Conservation (phyloP, 2,797 vertebrate genomes). For the Tinamus major region DNA sequence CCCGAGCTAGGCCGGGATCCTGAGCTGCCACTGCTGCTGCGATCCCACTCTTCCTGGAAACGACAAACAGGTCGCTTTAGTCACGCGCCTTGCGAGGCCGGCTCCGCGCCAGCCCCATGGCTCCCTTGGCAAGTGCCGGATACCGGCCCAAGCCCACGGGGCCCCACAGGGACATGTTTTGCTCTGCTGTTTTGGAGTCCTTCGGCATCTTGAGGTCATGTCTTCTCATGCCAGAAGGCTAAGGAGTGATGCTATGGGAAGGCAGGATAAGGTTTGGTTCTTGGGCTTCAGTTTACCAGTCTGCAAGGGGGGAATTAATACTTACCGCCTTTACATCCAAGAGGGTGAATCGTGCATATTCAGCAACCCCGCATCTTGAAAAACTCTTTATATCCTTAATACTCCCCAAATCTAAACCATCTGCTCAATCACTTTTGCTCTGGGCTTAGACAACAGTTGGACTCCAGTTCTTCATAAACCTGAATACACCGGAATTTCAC, state of each 20-base stretch:
- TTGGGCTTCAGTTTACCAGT: neutral
- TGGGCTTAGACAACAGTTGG: neutral
- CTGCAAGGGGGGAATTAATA: neutral
- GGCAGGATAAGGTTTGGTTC: neutral
- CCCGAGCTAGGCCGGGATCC: constrained; percentile 84
- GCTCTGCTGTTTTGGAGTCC: neutral
- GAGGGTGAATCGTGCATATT: neutral
- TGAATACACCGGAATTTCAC: neutral
- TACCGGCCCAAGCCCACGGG: accelerated
- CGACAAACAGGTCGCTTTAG: constrained; percentile 50
- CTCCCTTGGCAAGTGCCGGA: accelerated
- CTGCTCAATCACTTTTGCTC: neutral
- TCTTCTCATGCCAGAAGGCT: neutral
- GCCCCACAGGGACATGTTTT: neutral
- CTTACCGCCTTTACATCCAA: neutral
- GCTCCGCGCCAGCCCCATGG: accelerated
- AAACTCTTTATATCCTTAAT: neutral
- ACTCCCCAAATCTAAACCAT: neutral
- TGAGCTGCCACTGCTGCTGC: constrained; percentile 87
- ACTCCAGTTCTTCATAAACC: neutral
- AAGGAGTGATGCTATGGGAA: neutral
- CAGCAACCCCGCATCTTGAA: neutral
- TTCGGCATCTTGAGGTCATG: neutral
- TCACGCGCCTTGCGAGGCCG: accelerated
- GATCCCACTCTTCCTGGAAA: constrained; percentile 88